Conservation (phyloP, 2,797 vertebrate species). For the Pseudochirops cupreus region DNA sequence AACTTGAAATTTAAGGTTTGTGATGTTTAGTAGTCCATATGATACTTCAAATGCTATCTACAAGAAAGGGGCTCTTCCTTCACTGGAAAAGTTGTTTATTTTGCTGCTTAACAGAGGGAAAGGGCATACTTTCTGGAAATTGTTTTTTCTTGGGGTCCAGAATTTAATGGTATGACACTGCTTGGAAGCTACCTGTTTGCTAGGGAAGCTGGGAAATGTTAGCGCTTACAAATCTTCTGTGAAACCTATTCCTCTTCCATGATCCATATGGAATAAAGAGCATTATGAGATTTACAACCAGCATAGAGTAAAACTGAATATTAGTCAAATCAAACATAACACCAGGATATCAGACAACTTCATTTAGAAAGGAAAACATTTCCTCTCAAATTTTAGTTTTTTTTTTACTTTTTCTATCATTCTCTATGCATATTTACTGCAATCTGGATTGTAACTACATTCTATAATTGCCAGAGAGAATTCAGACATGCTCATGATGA, state of each 20-base stretch:
- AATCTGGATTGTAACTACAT: background rate
- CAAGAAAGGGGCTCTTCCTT: background rate
- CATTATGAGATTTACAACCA: conserved; percentile 26
- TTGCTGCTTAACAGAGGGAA: conserved; percentile 19
- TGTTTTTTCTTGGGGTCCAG: conserved; percentile 33
- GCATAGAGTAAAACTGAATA: conserved; percentile 16
- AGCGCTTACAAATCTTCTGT: conserved; percentile 14
- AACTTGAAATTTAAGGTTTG: background rate
- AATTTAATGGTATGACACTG: conserved; percentile 33
- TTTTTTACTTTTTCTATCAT: conserved; percentile 39
- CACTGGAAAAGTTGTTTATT: conserved; percentile 4
- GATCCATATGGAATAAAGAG: conserved; percentile 33
- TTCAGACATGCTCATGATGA: conserved; percentile 30
- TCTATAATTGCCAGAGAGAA: conserved; percentile 54
- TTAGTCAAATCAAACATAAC: background rate
- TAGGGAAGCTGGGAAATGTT: background rate
- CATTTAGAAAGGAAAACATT: background rate
- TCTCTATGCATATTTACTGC: conserved; percentile 16
- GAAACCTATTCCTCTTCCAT: conserved; percentile 34
- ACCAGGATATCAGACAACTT: background rate
- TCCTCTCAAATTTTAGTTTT: background rate
- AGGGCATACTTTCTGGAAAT: conserved; percentile 2
- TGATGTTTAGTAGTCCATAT: background rate
- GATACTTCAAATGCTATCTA: background rate
- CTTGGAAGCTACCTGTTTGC: background rate